Evolutionary conservation across 2,888 invertebrate species (phyloP).

Genomic region (Drosophila anomalipes): DNA sequence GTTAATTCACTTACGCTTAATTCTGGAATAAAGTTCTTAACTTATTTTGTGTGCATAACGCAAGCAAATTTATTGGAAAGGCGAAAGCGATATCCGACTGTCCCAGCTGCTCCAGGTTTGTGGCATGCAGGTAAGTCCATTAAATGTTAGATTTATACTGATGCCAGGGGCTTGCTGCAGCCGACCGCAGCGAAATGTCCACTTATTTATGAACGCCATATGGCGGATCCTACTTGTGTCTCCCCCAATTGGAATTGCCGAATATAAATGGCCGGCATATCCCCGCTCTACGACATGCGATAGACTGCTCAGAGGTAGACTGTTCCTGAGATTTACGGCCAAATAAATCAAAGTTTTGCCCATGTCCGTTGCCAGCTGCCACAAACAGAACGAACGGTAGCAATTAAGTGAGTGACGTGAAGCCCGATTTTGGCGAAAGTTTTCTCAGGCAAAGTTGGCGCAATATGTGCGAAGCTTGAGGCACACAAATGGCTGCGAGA

Average conservation of each 20-base stretch:
- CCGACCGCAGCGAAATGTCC: conserved; percentile 1
- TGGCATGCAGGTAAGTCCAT: conserved; percentile 61
- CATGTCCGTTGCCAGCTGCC: conserved; percentile 34
- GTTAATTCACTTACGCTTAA: conserved; percentile 80
- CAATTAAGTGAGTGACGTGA: conserved; percentile 58
- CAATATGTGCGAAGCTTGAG: conserved; percentile 42
- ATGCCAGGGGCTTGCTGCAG: conserved; percentile 29
- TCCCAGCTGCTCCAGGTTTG: conserved; percentile 1
- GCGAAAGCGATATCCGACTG: conserved; percentile 11
- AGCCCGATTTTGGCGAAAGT: conserved; percentile 39
- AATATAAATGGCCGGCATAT: not conserved
- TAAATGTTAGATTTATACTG: conserved; percentile 75
- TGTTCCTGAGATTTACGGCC: conserved; percentile 45
- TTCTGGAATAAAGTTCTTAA: conserved; percentile 81
- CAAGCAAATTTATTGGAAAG: conserved; percentile 65
- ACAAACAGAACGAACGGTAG: conserved; percentile 43
- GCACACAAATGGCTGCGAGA: conserved; percentile 21
- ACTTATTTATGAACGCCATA: conserved; percentile 54
- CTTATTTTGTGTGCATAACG: conserved; percentile 78
- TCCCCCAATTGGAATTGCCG: not conserved
- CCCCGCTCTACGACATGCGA: not conserved
- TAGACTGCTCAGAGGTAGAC: conserved; percentile 27
- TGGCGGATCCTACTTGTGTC: not conserved
- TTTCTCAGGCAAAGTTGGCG: conserved; percentile 39
- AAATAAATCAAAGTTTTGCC: conserved; percentile 58